Evolutionary conservation across 2,888 invertebrate species (phyloP).

Genomic region (Diadegma fenestrale): DNA sequence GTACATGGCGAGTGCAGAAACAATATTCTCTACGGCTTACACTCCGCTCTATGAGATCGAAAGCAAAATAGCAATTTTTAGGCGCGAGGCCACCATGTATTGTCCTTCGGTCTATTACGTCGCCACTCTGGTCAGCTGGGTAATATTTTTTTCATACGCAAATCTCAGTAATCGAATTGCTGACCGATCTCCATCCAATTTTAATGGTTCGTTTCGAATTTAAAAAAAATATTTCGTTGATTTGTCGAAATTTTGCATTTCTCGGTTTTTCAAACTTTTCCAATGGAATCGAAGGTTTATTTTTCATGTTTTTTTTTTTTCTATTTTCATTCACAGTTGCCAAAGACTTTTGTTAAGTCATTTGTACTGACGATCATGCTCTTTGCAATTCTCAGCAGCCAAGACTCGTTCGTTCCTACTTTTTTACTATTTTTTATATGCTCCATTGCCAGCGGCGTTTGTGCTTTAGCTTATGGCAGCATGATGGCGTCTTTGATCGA

Average conservation of each 20-base stretch:
- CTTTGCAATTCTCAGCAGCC: constrained; percentile 64
- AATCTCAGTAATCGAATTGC: neutral
- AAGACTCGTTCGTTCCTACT: constrained; percentile 27
- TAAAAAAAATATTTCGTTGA: too few species aligned
- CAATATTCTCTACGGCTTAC: constrained; percentile 85
- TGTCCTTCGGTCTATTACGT: constrained; percentile 84
- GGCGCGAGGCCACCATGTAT: constrained; percentile 85
- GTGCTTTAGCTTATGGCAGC: constrained; percentile 82
- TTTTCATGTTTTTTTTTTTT: neutral
- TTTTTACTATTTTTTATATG: constrained; percentile 65
- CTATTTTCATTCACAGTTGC: constrained; percentile 67
- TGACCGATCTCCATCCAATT: too few species aligned
- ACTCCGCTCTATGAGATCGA: constrained; percentile 85
- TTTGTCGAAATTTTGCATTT: neutral
- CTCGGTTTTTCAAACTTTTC: neutral
- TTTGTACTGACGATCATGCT: constrained; percentile 70
- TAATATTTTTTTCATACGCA: constrained; percentile 61
- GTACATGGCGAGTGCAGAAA: constrained; percentile 86
- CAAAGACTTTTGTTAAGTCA: constrained; percentile 70
- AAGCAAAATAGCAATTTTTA: constrained; percentile 84
- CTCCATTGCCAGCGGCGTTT: constrained; percentile 65
- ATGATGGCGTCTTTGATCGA: constrained; percentile 86
- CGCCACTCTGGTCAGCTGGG: constrained; percentile 75
- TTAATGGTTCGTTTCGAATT: too few species aligned
- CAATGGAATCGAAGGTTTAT: neutral